A percentile compares a stretch with the other conserved stretches of the same genome.
Evolutionary conservation across 92 coral and sea anemone genomes (phyloP).

Genomic region (Palythoa heliodiscus): DNA sequence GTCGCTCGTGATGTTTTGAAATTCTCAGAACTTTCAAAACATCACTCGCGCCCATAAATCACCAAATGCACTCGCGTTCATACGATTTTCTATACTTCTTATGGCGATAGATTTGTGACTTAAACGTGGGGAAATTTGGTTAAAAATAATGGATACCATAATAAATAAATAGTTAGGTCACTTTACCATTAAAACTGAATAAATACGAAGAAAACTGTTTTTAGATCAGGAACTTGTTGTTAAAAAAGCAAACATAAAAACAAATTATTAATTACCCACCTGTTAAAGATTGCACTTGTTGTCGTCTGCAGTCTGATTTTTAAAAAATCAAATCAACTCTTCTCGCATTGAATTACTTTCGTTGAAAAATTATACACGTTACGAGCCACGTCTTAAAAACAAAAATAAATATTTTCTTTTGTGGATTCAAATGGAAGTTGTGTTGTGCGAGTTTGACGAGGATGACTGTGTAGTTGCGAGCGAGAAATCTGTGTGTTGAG

Average conservation of each 20-base stretch:
- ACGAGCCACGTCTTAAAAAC: not conserved
- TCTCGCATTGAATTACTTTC: constrained; percentile 3
- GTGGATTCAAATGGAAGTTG: not conserved
- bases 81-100: too few species aligned
- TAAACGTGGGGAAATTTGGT: not conserved
- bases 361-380: not conserved
- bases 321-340: not conserved
- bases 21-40: too few species aligned
- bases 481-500: not conserved
- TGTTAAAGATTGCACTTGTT: not conserved
- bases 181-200: not conserved
- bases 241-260: not conserved
- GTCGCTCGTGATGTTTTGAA: too few species aligned
- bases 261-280: not conserved
- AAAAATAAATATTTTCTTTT: not conserved
- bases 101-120: not conserved
- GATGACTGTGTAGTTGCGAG: not conserved
- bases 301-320: constrained; percentile 4
- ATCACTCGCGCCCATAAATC: too few species aligned
- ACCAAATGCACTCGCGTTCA: too few species aligned
- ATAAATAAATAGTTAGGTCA: not conserved
- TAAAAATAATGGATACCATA: not conserved
- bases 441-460: not conserved
- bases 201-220: not conserved
- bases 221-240: not conserved